Conservation (phyloP, 2,888 invertebrate species). For the Archaeoteleia sp. region DNA sequence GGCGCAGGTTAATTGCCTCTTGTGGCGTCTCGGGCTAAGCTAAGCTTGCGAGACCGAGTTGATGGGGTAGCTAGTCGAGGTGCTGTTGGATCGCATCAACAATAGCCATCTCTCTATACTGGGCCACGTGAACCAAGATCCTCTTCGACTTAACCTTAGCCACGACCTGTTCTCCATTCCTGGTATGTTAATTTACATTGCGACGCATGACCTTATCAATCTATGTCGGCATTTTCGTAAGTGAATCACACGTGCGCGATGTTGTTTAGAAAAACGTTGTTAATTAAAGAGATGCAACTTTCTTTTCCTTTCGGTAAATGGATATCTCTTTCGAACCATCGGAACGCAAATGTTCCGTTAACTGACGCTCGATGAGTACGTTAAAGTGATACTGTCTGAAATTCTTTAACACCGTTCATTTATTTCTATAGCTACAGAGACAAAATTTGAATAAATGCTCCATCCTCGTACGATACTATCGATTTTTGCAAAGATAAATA, state of each 20-base stretch:
- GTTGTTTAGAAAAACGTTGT: conserved; percentile 3
- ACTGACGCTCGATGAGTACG: background rate
- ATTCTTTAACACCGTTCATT: background rate
- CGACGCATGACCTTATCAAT: conserved; percentile 54
- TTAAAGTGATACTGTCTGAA: background rate
- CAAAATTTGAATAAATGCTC: conserved; percentile 11
- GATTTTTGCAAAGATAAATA: conserved; percentile 54
- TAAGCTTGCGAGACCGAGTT: conserved; percentile 60
- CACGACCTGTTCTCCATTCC: conserved; percentile 55
- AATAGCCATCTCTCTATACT: conserved; percentile 59
- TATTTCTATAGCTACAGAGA: conserved; percentile 2
- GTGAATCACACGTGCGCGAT: conserved; percentile 6
- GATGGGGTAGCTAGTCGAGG: conserved; percentile 57
- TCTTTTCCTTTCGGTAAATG: background rate
- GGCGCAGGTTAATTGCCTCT: conserved; percentile 73
- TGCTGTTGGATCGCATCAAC: conserved; percentile 57
- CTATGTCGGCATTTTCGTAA: conserved; percentile 24
- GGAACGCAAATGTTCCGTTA: background rate
- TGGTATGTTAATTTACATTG: conserved; percentile 64
- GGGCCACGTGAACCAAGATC: conserved; percentile 59
- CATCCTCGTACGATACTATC: conserved; percentile 39
- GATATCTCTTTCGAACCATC: conserved; percentile 12
- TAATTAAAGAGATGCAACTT: conserved; percentile 16
- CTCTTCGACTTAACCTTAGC: conserved; percentile 64
- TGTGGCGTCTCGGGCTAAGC: conserved; percentile 67